Conservation (phyloP, 1,140 invertebrate genomes). For the Drosophila lacertosa region DNA sequence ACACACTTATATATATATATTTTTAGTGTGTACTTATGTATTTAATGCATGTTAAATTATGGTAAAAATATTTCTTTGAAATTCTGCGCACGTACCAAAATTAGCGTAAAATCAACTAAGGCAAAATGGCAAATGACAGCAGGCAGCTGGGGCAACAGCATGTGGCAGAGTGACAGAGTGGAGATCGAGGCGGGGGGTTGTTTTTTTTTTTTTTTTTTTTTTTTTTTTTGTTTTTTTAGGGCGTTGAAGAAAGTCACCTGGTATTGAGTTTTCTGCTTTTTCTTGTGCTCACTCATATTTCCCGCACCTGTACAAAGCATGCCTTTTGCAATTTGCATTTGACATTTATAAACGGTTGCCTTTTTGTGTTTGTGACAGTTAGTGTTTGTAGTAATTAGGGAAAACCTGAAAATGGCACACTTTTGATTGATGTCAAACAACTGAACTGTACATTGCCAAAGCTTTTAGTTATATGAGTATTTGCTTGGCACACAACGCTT, state of each 20-base stretch:
- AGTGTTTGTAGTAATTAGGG: constrained; percentile 1
- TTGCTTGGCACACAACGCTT: too few species aligned
- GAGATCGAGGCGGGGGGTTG: not conserved
- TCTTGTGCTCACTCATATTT: not conserved
- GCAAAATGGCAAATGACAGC: constrained; percentile 3
- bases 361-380: not conserved
- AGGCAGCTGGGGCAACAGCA: not conserved
- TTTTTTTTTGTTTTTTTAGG: too few species aligned
- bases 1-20: constrained; percentile 1
- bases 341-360: constrained; percentile 8
- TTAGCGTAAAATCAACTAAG: constrained; percentile 12
- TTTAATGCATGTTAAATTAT: constrained; percentile 8
- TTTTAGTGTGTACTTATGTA: not conserved
- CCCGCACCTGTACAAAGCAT: constrained; percentile 3
- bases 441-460: not conserved
- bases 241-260: not conserved
- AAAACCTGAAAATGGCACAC: constrained; percentile 2
- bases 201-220: too few species aligned
- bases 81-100: constrained; percentile 6
- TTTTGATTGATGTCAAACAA: constrained; percentile 1
- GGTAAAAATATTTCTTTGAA: not conserved
- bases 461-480: not conserved
- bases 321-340: constrained; percentile 2
- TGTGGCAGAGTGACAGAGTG: not conserved
- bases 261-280: constrained; percentile 1